Base-by-base conservation (phyloP, 1,140 invertebrate species). In the Hermetia illucens region DNA sequence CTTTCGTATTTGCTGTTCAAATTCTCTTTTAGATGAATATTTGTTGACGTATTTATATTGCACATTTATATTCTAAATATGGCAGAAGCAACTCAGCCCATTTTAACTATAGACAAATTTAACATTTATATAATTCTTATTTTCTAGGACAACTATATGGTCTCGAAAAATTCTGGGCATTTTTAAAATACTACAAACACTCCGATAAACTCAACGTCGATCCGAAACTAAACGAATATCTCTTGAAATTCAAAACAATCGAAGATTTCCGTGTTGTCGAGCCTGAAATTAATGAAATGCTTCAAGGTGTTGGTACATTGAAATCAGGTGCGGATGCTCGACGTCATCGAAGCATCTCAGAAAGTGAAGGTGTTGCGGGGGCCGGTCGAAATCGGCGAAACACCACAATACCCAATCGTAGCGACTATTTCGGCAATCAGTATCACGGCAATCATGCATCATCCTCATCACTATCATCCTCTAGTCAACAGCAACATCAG, bases 151-250 rank as follows among this genome's bases (percentile, higher is more conserved):
- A 98, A 66, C 65, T 97, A 15, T 98, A 98, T 68, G 95, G 94
- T 27, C 65, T 98, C 32, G 95, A 98, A 65, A 98, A 98, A 62
- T 98, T 98, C 64, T 97, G 93, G 90, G 92, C 93, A 29, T 98
- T 97, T 69, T 65, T 94, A 5, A 96, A 96, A 62, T 92, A 90
- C 67, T 91, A 88, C 62, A 89, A 84, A 58, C 75, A 84, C 47
- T 73, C 79, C 13, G 66, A 64, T 19, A 75, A 78, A 38, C 67
- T 97, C 18, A 74, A 83, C 39, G 81, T 97, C 16, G 76, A 89
- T 47, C 67, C 81, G 4, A 77, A 78, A 50, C 64, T 98, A 27
- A 70, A 77, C 41, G 79, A 78, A 33, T 81, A 82, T 58, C 62
- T 98, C 27, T 73, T 75, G 21, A 88, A 85, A 52, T 98, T 91